Percentiles rank a stretch among this genome's conserved stretches.
These are phyloP conservation scores for Limnephilus rhombicus DNA, from an alignment of 2,888 invertebrate species.

Conservation along the genomic window DNA sequence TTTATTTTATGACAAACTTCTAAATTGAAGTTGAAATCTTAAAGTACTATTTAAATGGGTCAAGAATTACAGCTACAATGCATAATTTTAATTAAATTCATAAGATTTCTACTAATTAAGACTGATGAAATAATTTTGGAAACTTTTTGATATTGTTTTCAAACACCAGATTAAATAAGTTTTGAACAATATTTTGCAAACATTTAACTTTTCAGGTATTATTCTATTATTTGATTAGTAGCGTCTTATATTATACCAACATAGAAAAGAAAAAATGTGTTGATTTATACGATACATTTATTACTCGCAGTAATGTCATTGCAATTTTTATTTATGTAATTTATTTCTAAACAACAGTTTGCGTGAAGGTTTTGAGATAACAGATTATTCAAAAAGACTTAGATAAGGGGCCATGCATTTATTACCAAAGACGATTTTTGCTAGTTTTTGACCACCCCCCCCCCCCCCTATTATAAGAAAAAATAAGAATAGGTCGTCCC, in stretches of 20 bases:
- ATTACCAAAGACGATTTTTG: too few relatives aligned
- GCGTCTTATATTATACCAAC: background rate
- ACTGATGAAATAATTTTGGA: slow-evolving; percentile 31
- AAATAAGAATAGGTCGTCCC: too few relatives aligned
- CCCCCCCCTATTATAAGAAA: too few relatives aligned
- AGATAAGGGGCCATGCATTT: too few relatives aligned
- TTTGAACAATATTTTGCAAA: background rate
- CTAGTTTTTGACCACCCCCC: too few relatives aligned
- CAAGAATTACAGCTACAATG: background rate
- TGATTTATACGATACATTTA: background rate
- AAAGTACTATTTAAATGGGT: slow-evolving; percentile 11
- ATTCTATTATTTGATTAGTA: background rate
- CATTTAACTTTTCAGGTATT: background rate
- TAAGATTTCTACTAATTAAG: slow-evolving; percentile 34
- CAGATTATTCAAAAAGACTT: background rate
- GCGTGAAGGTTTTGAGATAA: background rate
- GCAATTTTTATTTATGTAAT: background rate
- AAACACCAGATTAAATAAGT: background rate
- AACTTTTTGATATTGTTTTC: slow-evolving; percentile 31
- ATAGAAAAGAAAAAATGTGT: background rate
- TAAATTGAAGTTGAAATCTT: slow-evolving; percentile 28
- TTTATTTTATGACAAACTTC: slow-evolving; percentile 47
- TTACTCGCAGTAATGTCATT: too few relatives aligned
- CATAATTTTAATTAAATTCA: slow-evolving; percentile 10
- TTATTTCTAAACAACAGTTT: background rate